Percentiles rank a stretch among this genome's conserved stretches.
phyloP scores from a whole-genome alignment of 2,113 vertebrate species.

The Gasterosteus aculeatus region DNA sequence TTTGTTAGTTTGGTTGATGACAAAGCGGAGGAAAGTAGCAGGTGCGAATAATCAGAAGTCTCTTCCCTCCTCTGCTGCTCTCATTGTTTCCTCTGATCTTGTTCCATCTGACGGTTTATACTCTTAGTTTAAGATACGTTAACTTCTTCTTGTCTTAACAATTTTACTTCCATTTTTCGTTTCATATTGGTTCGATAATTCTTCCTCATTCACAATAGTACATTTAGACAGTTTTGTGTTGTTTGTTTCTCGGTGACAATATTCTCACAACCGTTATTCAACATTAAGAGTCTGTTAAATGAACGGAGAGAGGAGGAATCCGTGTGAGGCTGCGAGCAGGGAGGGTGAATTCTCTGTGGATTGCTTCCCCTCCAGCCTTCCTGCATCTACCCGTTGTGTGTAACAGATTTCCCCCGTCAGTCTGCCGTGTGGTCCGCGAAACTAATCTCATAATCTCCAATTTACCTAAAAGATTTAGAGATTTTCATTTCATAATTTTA shows the following conservation, averaged over 20 bases:
- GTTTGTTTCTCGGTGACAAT: background rate
- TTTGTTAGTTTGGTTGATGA: constrained; percentile 16
- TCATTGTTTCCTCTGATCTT: background rate
- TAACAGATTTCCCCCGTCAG: constrained; percentile 14
- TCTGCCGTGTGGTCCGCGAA: background rate
- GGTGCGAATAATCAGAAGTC: constrained; percentile 2
- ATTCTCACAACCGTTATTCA: background rate
- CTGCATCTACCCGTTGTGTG: constrained; percentile 11
- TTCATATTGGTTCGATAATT: no score
- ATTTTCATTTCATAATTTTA: no score
- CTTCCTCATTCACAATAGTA: background rate
- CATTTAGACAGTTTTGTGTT: background rate
- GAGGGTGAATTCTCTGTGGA: constrained; percentile 53
- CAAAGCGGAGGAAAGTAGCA: constrained; percentile 1
- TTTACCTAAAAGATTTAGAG: no score
- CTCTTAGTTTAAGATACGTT: no score
- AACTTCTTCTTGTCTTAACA: no score
- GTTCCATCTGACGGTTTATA: background rate
- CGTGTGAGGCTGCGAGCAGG: background rate
- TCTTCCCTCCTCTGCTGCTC: constrained; percentile 14
- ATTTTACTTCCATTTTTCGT: no score
- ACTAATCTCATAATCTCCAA: no score
- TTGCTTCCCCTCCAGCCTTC: constrained; percentile 56
- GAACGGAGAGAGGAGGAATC: constrained; percentile 6
- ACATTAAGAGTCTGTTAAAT: no score